These are phyloP conservation scores for Danio jaintianensis DNA, from an alignment of 2,797 vertebrate genomes.

Conservation along the genomic window DNA sequence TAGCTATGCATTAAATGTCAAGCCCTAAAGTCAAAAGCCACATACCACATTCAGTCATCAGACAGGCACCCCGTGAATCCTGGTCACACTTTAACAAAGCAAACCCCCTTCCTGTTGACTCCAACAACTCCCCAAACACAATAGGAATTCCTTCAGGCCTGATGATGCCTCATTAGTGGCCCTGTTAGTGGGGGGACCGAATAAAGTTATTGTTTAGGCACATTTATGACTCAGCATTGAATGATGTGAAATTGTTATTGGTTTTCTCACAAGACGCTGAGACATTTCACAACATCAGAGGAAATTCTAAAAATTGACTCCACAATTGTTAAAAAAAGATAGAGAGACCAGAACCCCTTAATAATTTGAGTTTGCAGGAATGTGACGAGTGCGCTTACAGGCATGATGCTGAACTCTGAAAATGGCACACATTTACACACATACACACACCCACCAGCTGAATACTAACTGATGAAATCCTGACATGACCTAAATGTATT, in stretches of 20 bases:
- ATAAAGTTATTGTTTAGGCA: slow-evolving; percentile 41
- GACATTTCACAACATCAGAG: slow-evolving; percentile 7
- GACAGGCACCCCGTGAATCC: slow-evolving; percentile 31
- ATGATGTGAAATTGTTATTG: slow-evolving; percentile 4
- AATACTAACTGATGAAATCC: slow-evolving; percentile 62
- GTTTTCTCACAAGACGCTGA: slow-evolving; percentile 14
- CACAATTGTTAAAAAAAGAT: neutral
- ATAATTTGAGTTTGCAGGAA: slow-evolving; percentile 40
- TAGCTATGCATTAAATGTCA: neutral
- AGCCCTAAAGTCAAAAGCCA: slow-evolving; percentile 16
- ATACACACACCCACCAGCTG: slow-evolving; percentile 26
- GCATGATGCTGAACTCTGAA: slow-evolving; percentile 1
- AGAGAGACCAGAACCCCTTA: neutral
- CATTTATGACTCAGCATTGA: slow-evolving; percentile 26
- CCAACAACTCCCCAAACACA: slow-evolving; percentile 16
- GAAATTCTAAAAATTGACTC: slow-evolving; percentile 1
- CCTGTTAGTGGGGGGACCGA: slow-evolving; percentile 1
- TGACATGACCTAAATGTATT: slow-evolving; percentile 63
- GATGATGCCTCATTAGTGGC: slow-evolving; percentile 29
- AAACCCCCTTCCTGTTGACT: slow-evolving; percentile 35
- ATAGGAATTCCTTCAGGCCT: slow-evolving; percentile 36
- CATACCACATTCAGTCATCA: slow-evolving; percentile 36
- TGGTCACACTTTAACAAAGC: slow-evolving; percentile 52
- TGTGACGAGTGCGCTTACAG: slow-evolving; percentile 12
- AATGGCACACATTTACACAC: slow-evolving; percentile 30